Conservation (phyloP, 2,888 invertebrate genomes). For the Tholera decimalis region DNA sequence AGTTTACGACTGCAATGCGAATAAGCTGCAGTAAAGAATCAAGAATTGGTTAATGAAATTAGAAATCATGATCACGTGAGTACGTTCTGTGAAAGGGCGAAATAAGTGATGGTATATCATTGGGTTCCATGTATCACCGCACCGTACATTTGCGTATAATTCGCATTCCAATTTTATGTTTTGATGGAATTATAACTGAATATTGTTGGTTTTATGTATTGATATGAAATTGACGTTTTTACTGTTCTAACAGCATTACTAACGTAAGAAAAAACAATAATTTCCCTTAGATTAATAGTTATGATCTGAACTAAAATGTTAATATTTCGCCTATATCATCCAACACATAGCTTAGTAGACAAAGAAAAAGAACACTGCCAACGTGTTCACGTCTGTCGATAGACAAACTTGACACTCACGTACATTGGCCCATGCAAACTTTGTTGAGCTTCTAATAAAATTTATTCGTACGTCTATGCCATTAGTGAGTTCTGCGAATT, state of each 20-base stretch:
- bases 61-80: no score
- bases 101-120: no score
- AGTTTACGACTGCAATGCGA: no score
- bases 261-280: not conserved
- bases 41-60: no score
- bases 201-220: no score
- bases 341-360: constrained; percentile 22
- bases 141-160: no score
- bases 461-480: constrained; percentile 65
- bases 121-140: no score
- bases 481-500: constrained; percentile 67
- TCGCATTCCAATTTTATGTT: no score
- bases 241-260: not conserved
- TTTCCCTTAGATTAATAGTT: not conserved
- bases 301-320: constrained; percentile 10
- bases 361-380: constrained; percentile 67
- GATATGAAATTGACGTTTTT: not conserved
- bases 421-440: constrained; percentile 67
- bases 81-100: no score
- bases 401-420: constrained; percentile 72
- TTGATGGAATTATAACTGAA: no score
- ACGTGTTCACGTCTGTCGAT: constrained; percentile 68
- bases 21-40: no score
- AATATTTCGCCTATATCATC: constrained; percentile 5
- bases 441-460: constrained; percentile 64